Percentiles rank a stretch among this genome's conserved stretches.
These are phyloP conservation scores for Polyploca ridens DNA, from an alignment of 2,888 invertebrate species.

Conservation along the genomic window DNA sequence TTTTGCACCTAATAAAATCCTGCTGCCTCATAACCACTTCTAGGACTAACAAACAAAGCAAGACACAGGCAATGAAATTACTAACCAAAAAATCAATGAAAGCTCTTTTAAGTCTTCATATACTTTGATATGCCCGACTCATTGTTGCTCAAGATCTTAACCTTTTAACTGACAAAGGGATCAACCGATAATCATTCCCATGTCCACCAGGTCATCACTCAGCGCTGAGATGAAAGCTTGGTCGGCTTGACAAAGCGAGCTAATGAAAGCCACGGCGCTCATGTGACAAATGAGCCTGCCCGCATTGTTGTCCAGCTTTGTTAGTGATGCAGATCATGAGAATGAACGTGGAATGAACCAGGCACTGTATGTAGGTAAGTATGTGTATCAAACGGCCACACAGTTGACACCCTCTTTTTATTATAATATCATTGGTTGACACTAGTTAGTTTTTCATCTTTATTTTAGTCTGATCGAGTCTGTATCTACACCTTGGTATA, in stretches of 20 bases:
- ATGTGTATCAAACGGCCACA: conserved; percentile 1
- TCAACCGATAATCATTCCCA: conserved; percentile 71
- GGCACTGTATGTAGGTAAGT: not conserved
- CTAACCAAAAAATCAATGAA: not conserved
- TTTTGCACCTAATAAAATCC: too few species aligned
- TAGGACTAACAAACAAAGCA: too few species aligned
- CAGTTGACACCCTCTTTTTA: conserved; percentile 16
- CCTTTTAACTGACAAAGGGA: conserved; percentile 70
- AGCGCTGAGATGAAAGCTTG: conserved; percentile 69
- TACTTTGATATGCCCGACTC: conserved; percentile 68
- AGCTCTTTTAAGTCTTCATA: not conserved
- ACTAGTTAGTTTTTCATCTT: not conserved
- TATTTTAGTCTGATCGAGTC: too few species aligned
- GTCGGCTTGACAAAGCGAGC: conserved; percentile 39
- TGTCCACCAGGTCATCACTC: conserved; percentile 79
- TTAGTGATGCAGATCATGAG: conserved; percentile 64
- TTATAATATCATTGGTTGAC: too few species aligned
- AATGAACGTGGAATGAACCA: conserved; percentile 22
- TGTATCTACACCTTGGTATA: too few species aligned
- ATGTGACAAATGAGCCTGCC: conserved; percentile 67
- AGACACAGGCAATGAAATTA: too few species aligned
- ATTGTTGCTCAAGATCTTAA: conserved; percentile 64
- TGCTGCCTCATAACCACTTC: too few species aligned
- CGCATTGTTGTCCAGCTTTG: conserved; percentile 63
- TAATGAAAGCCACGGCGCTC: conserved; percentile 37